A percentile compares a stretch with the other conserved stretches of the same genome.
Evolutionary conservation across 2,888 invertebrate species (phyloP).

Genomic region (Trisateles emortualis): DNA sequence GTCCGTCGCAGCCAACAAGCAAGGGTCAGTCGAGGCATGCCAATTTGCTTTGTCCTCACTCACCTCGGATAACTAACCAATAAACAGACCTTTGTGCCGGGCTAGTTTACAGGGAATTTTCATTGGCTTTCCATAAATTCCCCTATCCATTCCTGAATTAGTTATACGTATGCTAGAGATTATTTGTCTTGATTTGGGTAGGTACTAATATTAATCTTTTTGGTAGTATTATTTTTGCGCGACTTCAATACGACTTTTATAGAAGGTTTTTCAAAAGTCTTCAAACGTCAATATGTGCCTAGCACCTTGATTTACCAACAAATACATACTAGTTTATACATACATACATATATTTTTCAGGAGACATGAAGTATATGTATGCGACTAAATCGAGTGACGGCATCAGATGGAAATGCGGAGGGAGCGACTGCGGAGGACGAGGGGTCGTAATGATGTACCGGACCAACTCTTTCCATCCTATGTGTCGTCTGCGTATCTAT

Average conservation of each 20-base stretch:
- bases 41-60: conserved; percentile 68
- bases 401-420: conserved; percentile 43
- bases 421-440: conserved; percentile 30
- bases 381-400: conserved; percentile 28
- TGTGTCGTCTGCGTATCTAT: conserved; percentile 18
- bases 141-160: conserved; percentile 4
- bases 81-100: conserved; percentile 47
- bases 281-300: too few species aligned
- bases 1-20: conserved; percentile 62
- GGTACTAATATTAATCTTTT: background rate
- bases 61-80: conserved; percentile 54
- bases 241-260: conserved; percentile 9
- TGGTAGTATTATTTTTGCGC: background rate
- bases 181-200: background rate
- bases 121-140: conserved; percentile 41
- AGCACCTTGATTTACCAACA: too few species aligned
- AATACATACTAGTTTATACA: background rate
- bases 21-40: conserved; percentile 67
- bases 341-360: background rate
- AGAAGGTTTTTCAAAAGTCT: too few species aligned
- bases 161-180: background rate
- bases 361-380: conserved; percentile 6
- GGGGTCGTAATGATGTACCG: conserved; percentile 55
- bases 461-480: conserved; percentile 52
- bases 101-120: conserved; percentile 39